These are phyloP conservation scores for Maccullochella peelii DNA, from an alignment of 2,113 vertebrate genomes.

Conservation along the genomic window DNA sequence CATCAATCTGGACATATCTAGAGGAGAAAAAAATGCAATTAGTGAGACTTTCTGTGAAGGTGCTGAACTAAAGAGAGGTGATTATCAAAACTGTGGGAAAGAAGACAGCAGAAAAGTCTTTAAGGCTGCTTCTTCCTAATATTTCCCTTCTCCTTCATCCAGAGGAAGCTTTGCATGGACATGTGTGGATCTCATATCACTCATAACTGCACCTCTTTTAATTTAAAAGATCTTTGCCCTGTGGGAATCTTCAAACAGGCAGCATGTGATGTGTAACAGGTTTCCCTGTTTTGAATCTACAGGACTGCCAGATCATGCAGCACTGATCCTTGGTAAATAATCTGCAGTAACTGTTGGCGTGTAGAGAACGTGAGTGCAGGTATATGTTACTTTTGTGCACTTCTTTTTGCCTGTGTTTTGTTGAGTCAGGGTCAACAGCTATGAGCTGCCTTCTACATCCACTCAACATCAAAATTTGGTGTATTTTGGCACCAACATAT, in stretches of 20 bases:
- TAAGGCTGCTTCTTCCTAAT: background rate
- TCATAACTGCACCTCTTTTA: constrained; percentile 17
- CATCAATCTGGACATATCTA: background rate
- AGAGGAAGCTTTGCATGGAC: background rate
- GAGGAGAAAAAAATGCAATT: background rate
- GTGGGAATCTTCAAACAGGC: constrained; percentile 7
- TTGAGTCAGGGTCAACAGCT: background rate
- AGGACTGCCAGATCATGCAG: background rate
- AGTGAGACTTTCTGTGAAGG: background rate
- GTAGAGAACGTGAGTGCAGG: background rate
- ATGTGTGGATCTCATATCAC: background rate
- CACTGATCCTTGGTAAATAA: background rate
- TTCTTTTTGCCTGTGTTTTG: background rate
- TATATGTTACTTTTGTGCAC: background rate
- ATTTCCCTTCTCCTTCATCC: background rate
- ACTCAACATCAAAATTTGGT: background rate
- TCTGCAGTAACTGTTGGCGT: background rate
- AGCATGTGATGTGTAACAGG: background rate
- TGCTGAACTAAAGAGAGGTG: background rate
- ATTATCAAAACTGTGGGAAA: background rate
- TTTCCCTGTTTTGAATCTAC: background rate
- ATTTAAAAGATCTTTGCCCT: background rate
- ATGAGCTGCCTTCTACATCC: background rate
- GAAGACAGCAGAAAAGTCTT: background rate
- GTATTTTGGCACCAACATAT: background rate